Base-by-base conservation (phyloP, 2,113 vertebrate genomes). In the Oreochromis spilurus region DNA sequence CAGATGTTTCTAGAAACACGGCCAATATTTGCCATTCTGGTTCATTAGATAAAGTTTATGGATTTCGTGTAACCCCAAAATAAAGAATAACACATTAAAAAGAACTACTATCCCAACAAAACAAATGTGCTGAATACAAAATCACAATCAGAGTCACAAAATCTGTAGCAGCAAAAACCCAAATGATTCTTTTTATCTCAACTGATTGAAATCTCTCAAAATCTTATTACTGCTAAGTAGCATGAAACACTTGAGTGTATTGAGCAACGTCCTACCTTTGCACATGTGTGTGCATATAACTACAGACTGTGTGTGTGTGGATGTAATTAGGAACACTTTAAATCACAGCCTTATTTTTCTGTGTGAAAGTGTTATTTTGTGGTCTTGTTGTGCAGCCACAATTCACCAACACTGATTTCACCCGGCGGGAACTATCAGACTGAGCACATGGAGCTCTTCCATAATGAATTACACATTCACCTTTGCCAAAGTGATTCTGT, bases 361-460 rank as follows among this genome's bases (percentile, higher is more conserved):
- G 31, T 52, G 79, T 83, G 48, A 85, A 84, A 54, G 84, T 90
- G 84, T 87, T 78, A 34, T 38, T 82, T 72, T 85, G 91, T 50
- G 91, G 88, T 84, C 31, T 34, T 17, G 82, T 31, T 40, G 83
- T 52, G 78, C 48, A 81, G 85, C 85, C 90, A 45, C 90, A 31
- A 50, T 82, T 36, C 19, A n/a, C 72, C 75, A 19, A 7, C 84
- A 13, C 72, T 48, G 80, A 9, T 17, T 40, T 62, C 34, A 58
- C n/a, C 81, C 10, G 40, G 45, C 19, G 10, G 75, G 24, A 84
- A 79, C 58, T 2, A 12, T 57, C 21, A 40, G 34, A 2, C 53
- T 19, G 13, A 55, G 13, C 78, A 80, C 78, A 58, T 55, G 34
- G 2, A 38, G 34, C 31, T 11, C 11, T 34, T 52, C 72, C 45